Conservation (phyloP, 2,113 vertebrate genomes). For the Atrichornis clamosus region DNA sequence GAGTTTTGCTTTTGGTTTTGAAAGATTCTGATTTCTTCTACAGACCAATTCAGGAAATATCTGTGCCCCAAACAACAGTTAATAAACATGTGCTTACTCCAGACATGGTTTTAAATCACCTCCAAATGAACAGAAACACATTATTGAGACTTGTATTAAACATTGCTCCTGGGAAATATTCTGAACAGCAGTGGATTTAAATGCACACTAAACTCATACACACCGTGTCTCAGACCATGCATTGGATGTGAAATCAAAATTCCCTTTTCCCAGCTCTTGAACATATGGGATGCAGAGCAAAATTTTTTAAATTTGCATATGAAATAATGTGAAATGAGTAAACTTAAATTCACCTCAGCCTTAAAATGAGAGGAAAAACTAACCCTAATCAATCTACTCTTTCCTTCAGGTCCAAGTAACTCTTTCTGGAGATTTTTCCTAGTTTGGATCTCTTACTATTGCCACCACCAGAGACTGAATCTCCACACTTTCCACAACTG, state of each 20-base stretch:
- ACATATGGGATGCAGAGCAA: not conserved
- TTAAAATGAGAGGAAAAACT: not conserved
- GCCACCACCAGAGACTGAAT: not conserved
- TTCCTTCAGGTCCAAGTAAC: not conserved
- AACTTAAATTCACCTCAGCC: not conserved
- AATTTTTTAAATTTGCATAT: not conserved
- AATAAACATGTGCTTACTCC: not conserved
- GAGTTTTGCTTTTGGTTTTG: not conserved
- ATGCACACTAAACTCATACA: not conserved
- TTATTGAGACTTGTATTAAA: not conserved
- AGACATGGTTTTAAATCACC: not conserved
- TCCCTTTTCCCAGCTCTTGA: not conserved
- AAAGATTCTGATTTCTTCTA: not conserved
- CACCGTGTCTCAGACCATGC: not conserved
- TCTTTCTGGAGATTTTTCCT: not conserved
- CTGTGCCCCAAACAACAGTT: not conserved
- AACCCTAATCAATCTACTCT: not conserved
- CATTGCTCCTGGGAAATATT: not conserved
- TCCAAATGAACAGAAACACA: not conserved
- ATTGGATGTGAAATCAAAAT: not conserved
- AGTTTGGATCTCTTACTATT: not conserved
- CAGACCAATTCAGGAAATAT: not conserved
- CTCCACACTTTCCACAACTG: not conserved
- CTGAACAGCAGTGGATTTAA: not conserved
- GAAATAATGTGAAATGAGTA: not conserved